Percentiles rank a stretch among this genome's conserved stretches.
Evolutionary conservation across 2,888 invertebrate genomes (phyloP).

Genomic region (Enchytraeus crypticus): DNA sequence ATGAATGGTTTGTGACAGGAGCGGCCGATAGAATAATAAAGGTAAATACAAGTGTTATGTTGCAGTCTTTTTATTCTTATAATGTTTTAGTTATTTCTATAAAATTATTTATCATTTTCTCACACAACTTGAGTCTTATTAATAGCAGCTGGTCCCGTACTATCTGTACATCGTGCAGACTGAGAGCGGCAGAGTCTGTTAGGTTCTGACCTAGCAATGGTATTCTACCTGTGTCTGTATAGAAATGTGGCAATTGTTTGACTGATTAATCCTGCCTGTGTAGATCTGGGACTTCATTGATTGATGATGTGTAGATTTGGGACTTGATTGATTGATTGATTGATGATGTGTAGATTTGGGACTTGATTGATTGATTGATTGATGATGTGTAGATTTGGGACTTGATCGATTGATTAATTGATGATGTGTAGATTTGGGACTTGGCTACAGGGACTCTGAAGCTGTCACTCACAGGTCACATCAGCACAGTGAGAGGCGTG

Average conservation of each 20-base stretch:
- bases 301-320: no score
- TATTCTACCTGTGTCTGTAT: no score
- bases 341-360: no score
- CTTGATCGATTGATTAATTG: constrained; percentile 2
- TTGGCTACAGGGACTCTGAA: constrained; percentile 88
- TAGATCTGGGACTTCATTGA: no score
- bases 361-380: background rate
- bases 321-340: no score
- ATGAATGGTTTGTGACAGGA: constrained; percentile 87
- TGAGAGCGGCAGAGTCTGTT: no score
- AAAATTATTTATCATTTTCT: background rate
- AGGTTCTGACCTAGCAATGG: no score
- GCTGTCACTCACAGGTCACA: constrained; percentile 94
- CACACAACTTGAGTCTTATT: background rate
- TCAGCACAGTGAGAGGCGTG: constrained; percentile 90
- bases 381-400: no score
- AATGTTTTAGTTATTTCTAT: background rate
- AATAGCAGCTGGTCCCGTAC: background rate
- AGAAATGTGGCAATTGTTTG: no score
- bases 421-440: constrained; percentile 74
- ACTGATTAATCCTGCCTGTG: no score
- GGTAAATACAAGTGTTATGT: constrained; percentile 42
- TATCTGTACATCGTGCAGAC: no score
- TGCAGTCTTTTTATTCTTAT: background rate
- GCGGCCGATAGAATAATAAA: constrained; percentile 97